These are phyloP conservation scores for Chelon labrosus DNA, from an alignment of 2,797 vertebrate genomes.

Conservation along the genomic window DNA sequence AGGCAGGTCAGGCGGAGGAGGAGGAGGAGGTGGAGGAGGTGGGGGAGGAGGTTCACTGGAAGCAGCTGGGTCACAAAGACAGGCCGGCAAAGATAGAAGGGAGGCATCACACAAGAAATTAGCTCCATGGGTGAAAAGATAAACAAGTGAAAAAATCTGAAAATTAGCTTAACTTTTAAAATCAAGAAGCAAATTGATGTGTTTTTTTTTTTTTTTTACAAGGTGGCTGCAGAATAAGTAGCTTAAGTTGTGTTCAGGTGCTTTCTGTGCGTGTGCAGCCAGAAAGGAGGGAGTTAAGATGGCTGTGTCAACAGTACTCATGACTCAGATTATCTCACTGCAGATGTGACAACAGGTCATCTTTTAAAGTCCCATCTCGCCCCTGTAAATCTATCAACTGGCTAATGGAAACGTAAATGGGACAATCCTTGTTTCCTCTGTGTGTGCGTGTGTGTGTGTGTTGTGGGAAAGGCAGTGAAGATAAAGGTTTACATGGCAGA, in stretches of 20 bases:
- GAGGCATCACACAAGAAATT: conserved; percentile 68
- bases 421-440: conserved; percentile 52
- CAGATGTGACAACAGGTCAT: conserved; percentile 85
- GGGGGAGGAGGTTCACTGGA: conserved; percentile 63
- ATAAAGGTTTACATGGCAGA: conserved; percentile 39
- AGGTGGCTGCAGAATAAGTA: conserved; percentile 47
- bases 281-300: conserved; percentile 47
- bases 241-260: conserved; percentile 45
- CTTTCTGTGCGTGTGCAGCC: conserved; percentile 10
- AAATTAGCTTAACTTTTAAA: conserved; percentile 42
- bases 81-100: conserved; percentile 59
- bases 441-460: conserved; percentile 26
- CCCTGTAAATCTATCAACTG: conserved; percentile 76
- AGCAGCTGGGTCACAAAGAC: conserved; percentile 85
- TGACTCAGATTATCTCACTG: conserved; percentile 82
- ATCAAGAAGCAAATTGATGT: conserved; percentile 10
- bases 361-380: conserved; percentile 78
- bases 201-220: conserved; percentile 46
- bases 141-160: conserved; percentile 27
- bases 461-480: conserved; percentile 29
- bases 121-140: conserved; percentile 37
- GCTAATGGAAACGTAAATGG: conserved; percentile 79
- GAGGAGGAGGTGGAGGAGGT: conserved; percentile 64
- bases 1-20: conserved; percentile 79
- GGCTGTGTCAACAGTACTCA: conserved; percentile 76